phyloP scores from a whole-genome alignment of 2,888 invertebrate species.

The Tanypteryx hageni region DNA sequence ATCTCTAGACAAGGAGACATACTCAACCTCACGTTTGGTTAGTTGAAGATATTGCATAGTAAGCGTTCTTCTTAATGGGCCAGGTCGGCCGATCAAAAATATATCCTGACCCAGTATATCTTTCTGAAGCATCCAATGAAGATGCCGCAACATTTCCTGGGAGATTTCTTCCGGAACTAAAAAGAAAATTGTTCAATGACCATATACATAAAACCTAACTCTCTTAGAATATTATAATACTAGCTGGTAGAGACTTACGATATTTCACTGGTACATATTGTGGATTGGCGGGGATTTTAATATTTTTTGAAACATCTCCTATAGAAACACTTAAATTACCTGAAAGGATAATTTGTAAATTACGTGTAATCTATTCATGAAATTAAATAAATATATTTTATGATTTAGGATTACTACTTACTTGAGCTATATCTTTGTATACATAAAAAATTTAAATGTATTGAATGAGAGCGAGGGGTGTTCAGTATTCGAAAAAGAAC shows the following conservation, averaged over 20 bases:
- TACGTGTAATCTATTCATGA: too few species aligned
- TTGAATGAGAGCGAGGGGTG: not conserved
- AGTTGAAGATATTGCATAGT: conserved; percentile 93
- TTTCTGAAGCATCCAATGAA: conserved; percentile 98
- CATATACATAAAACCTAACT: too few species aligned
- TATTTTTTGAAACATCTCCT: conserved; percentile 83
- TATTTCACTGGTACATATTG: conserved; percentile 92
- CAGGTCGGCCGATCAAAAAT: conserved; percentile 95
- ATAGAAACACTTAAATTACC: conserved; percentile 78
- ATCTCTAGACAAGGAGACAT: conserved; percentile 94
- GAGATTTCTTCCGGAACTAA: conserved; percentile 79
- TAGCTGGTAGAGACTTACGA: conserved; percentile 78
- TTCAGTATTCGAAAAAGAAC: conserved; percentile 27
- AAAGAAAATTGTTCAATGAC: conserved; percentile 65
- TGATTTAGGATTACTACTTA: not conserved
- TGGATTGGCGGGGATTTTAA: conserved; percentile 81
- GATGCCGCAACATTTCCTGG: conserved; percentile 86
- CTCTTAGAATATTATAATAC: conserved; percentile 66
- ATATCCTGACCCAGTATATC: conserved; percentile 95
- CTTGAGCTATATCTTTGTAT: conserved; percentile 30
- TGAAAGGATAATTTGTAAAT: not conserved
- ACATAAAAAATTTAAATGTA: conserved; percentile 40
- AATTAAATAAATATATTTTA: not conserved
- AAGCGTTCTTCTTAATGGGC: conserved; percentile 87
- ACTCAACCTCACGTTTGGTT: conserved; percentile 93